A percentile compares a stretch with the other conserved stretches of the same genome.
Conservation (phyloP, 2,888 invertebrate species). For the Onchidella celtica region DNA sequence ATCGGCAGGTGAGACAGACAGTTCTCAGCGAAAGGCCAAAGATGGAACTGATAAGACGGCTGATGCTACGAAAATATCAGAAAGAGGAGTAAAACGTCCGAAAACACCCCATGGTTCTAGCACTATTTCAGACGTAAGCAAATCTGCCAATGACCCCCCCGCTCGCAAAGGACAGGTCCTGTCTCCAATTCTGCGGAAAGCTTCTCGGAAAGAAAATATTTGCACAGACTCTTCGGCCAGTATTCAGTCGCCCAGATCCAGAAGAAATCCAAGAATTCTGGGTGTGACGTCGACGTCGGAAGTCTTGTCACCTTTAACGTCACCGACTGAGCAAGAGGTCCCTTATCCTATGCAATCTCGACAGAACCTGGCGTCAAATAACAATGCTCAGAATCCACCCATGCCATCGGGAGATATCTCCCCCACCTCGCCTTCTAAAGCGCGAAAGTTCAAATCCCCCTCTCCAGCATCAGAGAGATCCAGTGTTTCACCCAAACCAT, state of each 20-base stretch:
- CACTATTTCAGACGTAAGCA: background rate
- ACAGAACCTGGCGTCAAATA: background rate
- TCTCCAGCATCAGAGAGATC: background rate
- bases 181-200: constrained; percentile 31
- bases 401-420: background rate
- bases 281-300: constrained; percentile 10
- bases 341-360: background rate
- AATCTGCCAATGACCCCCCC: background rate
- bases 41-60: background rate
- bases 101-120: background rate
- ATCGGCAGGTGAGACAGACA: background rate
- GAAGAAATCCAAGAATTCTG: background rate
- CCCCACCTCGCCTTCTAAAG: background rate
- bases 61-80: background rate
- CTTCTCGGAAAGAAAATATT: constrained; percentile 37
- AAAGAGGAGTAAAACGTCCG: background rate
- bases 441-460: background rate
- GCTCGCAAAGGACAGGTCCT: background rate
- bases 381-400: background rate
- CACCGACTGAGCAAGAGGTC: constrained; percentile 13
- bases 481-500: no score
- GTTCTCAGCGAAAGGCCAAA: background rate
- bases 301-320: constrained; percentile 33
- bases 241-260: constrained; percentile 20
- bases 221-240: constrained; percentile 27